These are phyloP conservation scores for Chrosomus eos DNA, from an alignment of 2,797 vertebrate genomes.

Conservation along the genomic window DNA sequence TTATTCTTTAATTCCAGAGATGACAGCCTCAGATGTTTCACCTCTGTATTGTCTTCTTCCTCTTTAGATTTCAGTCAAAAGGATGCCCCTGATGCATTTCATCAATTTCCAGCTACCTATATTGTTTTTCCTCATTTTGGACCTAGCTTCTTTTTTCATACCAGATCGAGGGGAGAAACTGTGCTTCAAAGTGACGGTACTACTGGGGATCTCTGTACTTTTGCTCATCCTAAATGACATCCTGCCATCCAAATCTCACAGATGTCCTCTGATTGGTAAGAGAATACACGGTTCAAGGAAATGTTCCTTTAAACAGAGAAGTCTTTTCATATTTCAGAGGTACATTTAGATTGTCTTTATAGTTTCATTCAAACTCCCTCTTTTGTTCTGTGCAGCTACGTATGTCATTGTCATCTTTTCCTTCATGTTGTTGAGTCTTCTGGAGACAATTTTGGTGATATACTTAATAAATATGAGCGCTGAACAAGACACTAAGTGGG, in stretches of 20 bases:
- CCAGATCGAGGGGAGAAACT: conserved; percentile 78
- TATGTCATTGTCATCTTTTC: conserved; percentile 74
- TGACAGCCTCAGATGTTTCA: background rate
- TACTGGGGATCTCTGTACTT: conserved; percentile 82
- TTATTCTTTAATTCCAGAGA: background rate
- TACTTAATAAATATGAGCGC: conserved; percentile 66
- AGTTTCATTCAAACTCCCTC: background rate
- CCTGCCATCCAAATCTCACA: conserved; percentile 79
- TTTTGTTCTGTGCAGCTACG: conserved; percentile 63
- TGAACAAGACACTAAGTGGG: background rate
- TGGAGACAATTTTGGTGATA: conserved; percentile 77
- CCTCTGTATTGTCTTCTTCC: background rate
- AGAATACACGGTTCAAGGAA: background rate
- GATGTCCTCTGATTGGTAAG: conserved; percentile 80
- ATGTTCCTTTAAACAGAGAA: background rate
- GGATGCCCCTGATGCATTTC: conserved; percentile 69
- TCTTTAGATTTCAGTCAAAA: conserved; percentile 69
- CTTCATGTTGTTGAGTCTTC: conserved; percentile 76
- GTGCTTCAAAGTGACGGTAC: conserved; percentile 81
- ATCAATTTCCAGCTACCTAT: conserved; percentile 81
- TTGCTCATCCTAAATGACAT: conserved; percentile 83
- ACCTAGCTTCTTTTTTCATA: conserved; percentile 79
- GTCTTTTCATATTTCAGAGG: background rate
- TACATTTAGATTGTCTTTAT: background rate
- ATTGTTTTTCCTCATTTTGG: conserved; percentile 76